Base-by-base conservation (phyloP, 1,140 invertebrate species). In the Drosophila hydei region DNA sequence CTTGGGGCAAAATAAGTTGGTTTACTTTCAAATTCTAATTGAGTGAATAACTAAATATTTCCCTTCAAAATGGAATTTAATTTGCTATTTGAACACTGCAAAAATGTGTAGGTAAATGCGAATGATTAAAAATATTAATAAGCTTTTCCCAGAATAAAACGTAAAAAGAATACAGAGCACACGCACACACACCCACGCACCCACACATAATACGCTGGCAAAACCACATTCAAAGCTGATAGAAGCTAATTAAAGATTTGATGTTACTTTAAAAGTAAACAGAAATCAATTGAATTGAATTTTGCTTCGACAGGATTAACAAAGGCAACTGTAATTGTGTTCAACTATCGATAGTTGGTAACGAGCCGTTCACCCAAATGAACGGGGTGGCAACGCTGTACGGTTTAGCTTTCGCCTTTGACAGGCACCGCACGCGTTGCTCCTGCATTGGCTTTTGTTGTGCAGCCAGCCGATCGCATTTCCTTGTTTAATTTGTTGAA, bases 301-400 rank as follows among this genome's bases (percentile, higher is more conserved):
- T 7, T 1, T 27, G 25, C 25, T n/a, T n/a, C n/a, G n/a, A n/a
- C n/a, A n/a, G n/a, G n/a, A n/a, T n/a, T n/a, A n/a, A n/a, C n/a
- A n/a, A n/a, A n/a, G n/a, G n/a, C n/a, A n/a, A n/a, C n/a, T n/a
- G n/a, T n/a, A n/a, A n/a, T 33, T 33, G 30, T 11, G 30, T 11
- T 33, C 9, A 33, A 33, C 30, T 33, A 33, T 33, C 30, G 30
- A 33, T 33, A 47, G 45, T 19, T 55, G 11, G 40, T n/a, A n/a
- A 59, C 33, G 30, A 30, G 36, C 12, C 55, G 51, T 60, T 59
- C 63, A 30, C 55, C 33, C 30, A 51, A 23, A 43, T 50, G 12
- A 60, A 12, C n/a, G 18, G 25, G 64, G 18, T 51, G 56, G 55
- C 55, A 51, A 23, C 33, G 18, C 55, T 19, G 16, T 1, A 14